Evolutionary conservation across 2,797 vertebrate genomes (phyloP).

Genomic region (Acomys russatus): DNA sequence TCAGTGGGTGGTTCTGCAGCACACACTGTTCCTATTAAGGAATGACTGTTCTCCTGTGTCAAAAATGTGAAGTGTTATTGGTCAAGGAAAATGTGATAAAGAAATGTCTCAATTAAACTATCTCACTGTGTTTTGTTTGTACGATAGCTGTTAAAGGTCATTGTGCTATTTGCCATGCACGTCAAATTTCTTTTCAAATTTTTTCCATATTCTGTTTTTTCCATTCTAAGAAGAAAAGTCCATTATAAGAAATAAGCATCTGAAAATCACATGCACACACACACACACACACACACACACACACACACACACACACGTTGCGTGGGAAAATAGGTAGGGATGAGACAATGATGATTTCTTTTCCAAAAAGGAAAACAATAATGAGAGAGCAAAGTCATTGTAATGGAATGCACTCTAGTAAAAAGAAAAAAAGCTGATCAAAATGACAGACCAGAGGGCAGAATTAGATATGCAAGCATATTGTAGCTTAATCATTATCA

Average conservation of each 20-base stretch:
- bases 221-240: conserved; percentile 54
- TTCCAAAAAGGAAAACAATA: conserved; percentile 47
- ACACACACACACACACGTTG: conserved; percentile 25
- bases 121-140: conserved; percentile 65
- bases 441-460: neutral
- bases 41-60: conserved; percentile 55
- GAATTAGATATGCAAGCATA: conserved; percentile 21
- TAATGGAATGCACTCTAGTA: neutral
- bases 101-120: conserved; percentile 70
- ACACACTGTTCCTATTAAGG: conserved; percentile 61
- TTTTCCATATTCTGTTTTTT: conserved; percentile 58
- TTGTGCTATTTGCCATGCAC: conserved; percentile 13
- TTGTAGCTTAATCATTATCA: conserved; percentile 33
- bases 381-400: neutral
- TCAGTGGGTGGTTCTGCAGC: conserved; percentile 66
- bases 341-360: neutral
- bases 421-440: conserved; percentile 26
- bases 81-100: conserved; percentile 70
- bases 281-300: neutral
- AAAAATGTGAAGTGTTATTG: conserved; percentile 74
- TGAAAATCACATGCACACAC: conserved; percentile 37
- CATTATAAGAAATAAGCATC: conserved; percentile 62
- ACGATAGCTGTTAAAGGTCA: conserved; percentile 42
- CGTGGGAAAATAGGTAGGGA: neutral
- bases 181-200: conserved; percentile 60